phyloP scores from a whole-genome alignment of 2,797 vertebrate species.

The Notoglanidium macrostoma region DNA sequence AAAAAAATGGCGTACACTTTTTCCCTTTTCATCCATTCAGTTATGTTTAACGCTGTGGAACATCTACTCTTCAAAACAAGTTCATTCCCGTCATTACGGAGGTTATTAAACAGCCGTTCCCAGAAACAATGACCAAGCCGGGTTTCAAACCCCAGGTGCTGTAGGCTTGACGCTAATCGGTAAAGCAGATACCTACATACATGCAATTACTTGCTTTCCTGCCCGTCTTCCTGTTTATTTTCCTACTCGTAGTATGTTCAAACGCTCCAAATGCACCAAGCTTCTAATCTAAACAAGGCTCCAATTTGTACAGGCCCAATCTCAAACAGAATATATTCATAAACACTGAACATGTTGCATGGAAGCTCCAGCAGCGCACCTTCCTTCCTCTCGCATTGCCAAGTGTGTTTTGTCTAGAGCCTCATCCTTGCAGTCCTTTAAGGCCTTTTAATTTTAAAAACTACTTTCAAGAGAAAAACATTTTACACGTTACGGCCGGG shows the following conservation, averaged over 20 bases:
- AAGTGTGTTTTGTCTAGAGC: not conserved
- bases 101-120: not conserved
- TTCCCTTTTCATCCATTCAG: not conserved
- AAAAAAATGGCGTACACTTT: not conserved
- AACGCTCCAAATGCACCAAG: not conserved
- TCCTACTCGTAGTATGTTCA: not conserved
- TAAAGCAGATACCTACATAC: not conserved
- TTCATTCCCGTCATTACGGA: not conserved
- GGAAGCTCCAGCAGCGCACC: not conserved
- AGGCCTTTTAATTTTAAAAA: constrained; percentile 13
- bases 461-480: not conserved
- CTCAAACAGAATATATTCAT: not conserved
- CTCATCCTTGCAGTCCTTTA: not conserved
- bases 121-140: not conserved
- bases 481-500: not conserved
- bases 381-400: not conserved
- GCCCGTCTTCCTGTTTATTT: not conserved
- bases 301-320: not conserved
- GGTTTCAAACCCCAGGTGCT: not conserved
- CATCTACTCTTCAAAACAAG: too few species aligned
- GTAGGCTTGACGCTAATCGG: not conserved
- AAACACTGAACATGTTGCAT: not conserved
- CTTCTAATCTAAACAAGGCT: not conserved
- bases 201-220: not conserved
- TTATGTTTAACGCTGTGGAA: not conserved